These are phyloP conservation scores for Caiman crocodilus DNA, from an alignment of 2,797 vertebrate genomes.

Conservation along the genomic window DNA sequence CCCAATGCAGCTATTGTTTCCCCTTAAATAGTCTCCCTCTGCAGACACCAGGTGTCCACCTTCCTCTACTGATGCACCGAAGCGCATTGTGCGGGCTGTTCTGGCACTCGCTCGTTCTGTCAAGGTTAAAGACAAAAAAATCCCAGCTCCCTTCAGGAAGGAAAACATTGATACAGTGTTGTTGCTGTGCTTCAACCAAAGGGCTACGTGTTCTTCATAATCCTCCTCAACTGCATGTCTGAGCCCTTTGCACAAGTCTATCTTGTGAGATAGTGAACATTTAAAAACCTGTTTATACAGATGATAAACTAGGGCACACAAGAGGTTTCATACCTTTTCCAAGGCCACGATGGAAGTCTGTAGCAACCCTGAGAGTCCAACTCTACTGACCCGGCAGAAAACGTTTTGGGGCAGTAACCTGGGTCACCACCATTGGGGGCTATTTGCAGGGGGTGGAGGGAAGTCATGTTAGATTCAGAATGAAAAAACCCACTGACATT, in stretches of 20 bases:
- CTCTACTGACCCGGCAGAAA: neutral
- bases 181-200: neutral
- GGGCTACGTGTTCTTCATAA: no score
- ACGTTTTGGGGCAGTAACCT: no score
- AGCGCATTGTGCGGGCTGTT: conserved; percentile 35
- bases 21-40: neutral
- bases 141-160: neutral
- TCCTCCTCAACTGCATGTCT: no score
- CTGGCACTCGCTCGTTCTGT: neutral
- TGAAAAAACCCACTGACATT: no score
- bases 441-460: no score
- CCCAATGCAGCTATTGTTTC: neutral
- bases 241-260: neutral
- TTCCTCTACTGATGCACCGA: neutral
- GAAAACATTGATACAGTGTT: neutral
- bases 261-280: neutral
- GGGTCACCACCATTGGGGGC: no score
- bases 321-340: neutral
- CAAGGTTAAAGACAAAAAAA: conserved; percentile 35
- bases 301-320: neutral
- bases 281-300: no score
- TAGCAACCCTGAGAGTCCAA: neutral
- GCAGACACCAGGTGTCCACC: conserved; percentile 24
- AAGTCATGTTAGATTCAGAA: no score
- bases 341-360: neutral